Base-by-base conservation (phyloP, 1,140 invertebrate genomes). In the Papilio glaucus region DNA sequence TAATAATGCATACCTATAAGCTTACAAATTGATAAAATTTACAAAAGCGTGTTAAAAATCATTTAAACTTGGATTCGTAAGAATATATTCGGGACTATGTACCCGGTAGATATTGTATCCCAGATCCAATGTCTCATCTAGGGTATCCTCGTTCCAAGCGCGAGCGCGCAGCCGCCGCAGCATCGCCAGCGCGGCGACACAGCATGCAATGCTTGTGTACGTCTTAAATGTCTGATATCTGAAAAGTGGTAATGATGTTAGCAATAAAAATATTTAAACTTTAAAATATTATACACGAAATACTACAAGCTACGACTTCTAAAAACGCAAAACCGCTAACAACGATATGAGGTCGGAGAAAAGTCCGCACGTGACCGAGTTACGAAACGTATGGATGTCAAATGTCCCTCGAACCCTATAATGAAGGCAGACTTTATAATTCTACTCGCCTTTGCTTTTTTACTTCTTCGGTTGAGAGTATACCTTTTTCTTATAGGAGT, bases 71-170 rank as follows among this genome's bases (percentile, higher is more conserved):
- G 5, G 26, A 37, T 2, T 15, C 8, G n/a, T 33, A 61, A n/a
- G n/a, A 0, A 5, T 29, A 7, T 61, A 39, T 37, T 38, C 33
- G 12, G 13, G n/a, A 60, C 6, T 12, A 70, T 82, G 74, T 21
- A 92, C 90, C 78, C 88, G 78, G 67, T 81, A 91, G 8, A 88
- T 53, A 61, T 92, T 92, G 33, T 84, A 90, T 0, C 90, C 90
- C 0, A 91, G 33, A 70, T 92, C 89, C 21, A 91, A 68, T 0
- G 88, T 90, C 76, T 92, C 89, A 49, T 92, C 88, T 0, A 91
- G 24, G 1, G 80, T 77, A 49, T 92, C 90, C 38, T 92, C 90
- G 71, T 92, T 92, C 90, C 90, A 92, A 9, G 86, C 89, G 5
- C 90, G 42, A 7, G 89, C 88, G 0, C 88, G 75, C 15, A 86